A percentile compares a stretch with the other conserved stretches of the same genome.
phyloP scores from a whole-genome alignment of 2,113 vertebrate species.

The Cochlearius cochlearius region DNA sequence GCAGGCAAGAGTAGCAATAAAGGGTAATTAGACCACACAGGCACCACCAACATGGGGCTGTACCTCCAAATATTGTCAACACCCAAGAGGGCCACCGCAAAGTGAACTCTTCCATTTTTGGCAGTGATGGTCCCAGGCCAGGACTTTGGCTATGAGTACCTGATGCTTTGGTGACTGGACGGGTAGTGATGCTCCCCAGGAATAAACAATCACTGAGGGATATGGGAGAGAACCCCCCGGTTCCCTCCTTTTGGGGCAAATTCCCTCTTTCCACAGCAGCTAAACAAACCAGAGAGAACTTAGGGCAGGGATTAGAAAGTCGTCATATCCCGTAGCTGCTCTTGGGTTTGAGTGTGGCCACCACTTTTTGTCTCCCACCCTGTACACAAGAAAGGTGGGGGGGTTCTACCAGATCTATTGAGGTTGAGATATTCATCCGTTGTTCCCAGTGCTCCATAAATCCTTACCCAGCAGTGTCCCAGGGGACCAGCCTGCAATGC shows the following conservation, averaged over 20 bases:
- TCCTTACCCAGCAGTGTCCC: neutral
- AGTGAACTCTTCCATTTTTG: neutral
- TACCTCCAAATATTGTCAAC: neutral
- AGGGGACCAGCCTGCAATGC: neutral
- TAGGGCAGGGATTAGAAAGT: neutral
- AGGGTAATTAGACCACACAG: constrained; percentile 46
- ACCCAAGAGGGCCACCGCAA: neutral
- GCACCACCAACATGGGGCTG: neutral
- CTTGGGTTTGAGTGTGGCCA: neutral
- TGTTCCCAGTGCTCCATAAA: neutral
- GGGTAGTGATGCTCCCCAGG: neutral
- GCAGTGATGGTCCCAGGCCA: rapidly evolving
- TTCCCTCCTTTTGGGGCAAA: neutral
- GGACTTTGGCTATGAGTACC: neutral
- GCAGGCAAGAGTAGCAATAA: neutral
- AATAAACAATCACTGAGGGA: neutral
- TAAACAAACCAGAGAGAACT: neutral
- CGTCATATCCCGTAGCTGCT: neutral
- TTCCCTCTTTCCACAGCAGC: neutral
- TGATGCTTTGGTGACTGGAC: neutral
- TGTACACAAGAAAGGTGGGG: neutral
- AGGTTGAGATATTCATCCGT: neutral
- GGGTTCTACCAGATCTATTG: neutral
- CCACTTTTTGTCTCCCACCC: neutral
- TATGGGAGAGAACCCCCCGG: neutral